Conservation (phyloP, 2,797 vertebrate genomes). For the Hyperoplus lanceolatus region DNA sequence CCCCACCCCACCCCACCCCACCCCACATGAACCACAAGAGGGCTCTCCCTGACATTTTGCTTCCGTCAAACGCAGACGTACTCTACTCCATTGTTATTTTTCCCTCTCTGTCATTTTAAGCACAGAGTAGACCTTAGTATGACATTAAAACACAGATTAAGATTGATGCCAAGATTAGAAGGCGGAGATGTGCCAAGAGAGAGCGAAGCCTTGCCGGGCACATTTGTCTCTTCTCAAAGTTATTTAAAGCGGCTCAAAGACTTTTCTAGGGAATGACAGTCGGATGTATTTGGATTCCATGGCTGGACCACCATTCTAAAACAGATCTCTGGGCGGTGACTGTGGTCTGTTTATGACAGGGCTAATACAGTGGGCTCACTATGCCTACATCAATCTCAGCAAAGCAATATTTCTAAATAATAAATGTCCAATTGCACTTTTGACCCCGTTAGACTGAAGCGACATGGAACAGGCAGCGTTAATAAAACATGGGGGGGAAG, state of each 20-base stretch:
- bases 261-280: conserved; percentile 28
- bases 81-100: conserved; percentile 17
- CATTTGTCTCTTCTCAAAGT: conserved; percentile 25
- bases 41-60: conserved; percentile 27
- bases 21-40: conserved; percentile 33
- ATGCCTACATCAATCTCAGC: not conserved
- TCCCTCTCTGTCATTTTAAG: conserved; percentile 43
- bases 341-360: conserved; percentile 23
- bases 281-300: conserved; percentile 2
- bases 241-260: conserved; percentile 57
- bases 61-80: not conserved
- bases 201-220: conserved; percentile 1
- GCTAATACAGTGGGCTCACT: not conserved
- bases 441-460: not conserved
- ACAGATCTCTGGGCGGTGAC: conserved; percentile 11
- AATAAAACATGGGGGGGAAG: conserved; percentile 56
- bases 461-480: conserved; percentile 2
- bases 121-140: conserved; percentile 14
- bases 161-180: conserved; percentile 48
- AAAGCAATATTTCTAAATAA: conserved; percentile 23
- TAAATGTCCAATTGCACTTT: conserved; percentile 9
- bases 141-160: conserved; percentile 42
- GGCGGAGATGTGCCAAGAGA: conserved; percentile 17
- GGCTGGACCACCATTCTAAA: conserved; percentile 1
- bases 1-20: not conserved